phyloP scores from a whole-genome alignment of 2,797 vertebrate genomes.

The Setipinna tenuifilis region DNA sequence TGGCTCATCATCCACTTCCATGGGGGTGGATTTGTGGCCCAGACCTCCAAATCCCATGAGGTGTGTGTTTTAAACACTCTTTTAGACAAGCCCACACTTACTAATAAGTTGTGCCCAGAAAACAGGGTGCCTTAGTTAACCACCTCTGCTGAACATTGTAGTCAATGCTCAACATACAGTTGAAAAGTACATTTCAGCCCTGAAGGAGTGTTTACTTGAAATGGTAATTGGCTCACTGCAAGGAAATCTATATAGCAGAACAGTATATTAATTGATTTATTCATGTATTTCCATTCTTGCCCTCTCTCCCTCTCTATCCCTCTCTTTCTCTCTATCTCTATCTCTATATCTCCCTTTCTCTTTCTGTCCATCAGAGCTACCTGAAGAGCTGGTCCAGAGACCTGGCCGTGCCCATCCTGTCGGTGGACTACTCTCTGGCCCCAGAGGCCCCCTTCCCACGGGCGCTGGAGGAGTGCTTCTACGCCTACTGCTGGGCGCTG shows the following conservation, averaged over 20 bases:
- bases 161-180: too few relatives aligned
- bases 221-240: not conserved
- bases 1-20: conserved; percentile 79
- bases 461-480: conserved; percentile 82
- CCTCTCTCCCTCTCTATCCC: too few relatives aligned
- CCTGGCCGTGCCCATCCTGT: conserved; percentile 73
- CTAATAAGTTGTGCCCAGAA: not conserved
- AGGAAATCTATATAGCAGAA: not conserved
- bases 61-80: conserved; percentile 45
- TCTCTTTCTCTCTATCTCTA: too few relatives aligned
- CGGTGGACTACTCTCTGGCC: conserved; percentile 79
- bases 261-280: not conserved
- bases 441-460: conserved; percentile 79
- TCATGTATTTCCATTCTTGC: not conserved
- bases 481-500: conserved; percentile 81
- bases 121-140: not conserved
- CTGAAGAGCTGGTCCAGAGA: conserved; percentile 77
- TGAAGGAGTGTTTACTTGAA: not conserved
- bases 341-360: not conserved
- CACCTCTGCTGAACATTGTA: not conserved
- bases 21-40: conserved; percentile 80
- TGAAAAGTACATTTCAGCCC: too few relatives aligned
- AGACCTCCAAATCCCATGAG: conserved; percentile 80
- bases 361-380: conserved; percentile 64
- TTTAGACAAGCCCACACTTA: not conserved